These are phyloP conservation scores for Miichthys miiuy DNA, from an alignment of 2,797 vertebrate genomes.

Conservation along the genomic window DNA sequence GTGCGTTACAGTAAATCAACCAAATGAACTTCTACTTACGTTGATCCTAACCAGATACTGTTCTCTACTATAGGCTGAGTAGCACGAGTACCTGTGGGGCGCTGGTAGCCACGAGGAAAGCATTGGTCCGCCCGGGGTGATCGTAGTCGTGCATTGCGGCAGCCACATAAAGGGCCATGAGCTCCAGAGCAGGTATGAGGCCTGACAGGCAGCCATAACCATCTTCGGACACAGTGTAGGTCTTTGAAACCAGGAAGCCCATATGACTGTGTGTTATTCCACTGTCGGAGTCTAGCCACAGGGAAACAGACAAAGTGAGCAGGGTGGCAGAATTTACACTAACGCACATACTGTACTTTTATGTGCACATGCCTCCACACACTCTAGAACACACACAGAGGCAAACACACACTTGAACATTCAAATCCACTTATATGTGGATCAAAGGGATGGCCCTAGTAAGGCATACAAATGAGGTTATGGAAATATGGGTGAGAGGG, in stretches of 20 bases:
- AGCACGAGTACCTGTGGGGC: constrained; percentile 86
- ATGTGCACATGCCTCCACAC: constrained; percentile 20
- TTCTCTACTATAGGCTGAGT: constrained; percentile 7
- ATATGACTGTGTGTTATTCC: constrained; percentile 94
- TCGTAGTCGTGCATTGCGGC: constrained; percentile 99
- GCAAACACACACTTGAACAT: constrained; percentile 39
- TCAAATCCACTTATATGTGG: constrained; percentile 72
- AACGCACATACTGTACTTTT: constrained; percentile 42
- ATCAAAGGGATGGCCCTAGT: constrained; percentile 74
- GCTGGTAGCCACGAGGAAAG: constrained; percentile 97
- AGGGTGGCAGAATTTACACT: constrained; percentile 40
- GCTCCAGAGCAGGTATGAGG: constrained; percentile 95
- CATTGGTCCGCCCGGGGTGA: constrained; percentile 97
- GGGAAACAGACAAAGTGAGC: constrained; percentile 51
- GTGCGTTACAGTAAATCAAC: neutral
- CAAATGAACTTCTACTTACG: neutral
- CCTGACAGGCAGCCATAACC: constrained; percentile 94
- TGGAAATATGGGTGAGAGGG: constrained; percentile 71
- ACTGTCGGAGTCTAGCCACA: constrained; percentile 92
- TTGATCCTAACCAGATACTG: neutral
- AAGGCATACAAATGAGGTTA: constrained; percentile 77
- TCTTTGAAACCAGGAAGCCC: constrained; percentile 95
- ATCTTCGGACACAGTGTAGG: constrained; percentile 89
- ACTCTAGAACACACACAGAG: constrained; percentile 7
- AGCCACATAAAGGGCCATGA: constrained; percentile 98